These are phyloP conservation scores for Gopherus evgoodei DNA, from an alignment of 2,113 vertebrate genomes.

Conservation along the genomic window DNA sequence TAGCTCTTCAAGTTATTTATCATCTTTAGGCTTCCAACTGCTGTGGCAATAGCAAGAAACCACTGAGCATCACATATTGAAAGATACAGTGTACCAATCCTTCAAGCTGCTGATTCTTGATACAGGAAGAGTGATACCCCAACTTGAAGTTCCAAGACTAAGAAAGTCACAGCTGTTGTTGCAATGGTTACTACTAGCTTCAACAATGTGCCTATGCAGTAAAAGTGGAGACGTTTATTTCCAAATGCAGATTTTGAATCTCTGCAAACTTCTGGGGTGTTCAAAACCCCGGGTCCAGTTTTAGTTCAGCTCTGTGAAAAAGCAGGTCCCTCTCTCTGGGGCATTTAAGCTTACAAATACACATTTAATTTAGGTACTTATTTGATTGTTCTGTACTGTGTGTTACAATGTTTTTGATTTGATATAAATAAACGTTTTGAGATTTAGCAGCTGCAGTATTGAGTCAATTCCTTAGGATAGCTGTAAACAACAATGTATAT, in stretches of 20 bases:
- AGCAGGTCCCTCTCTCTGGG: neutral
- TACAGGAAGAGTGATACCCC: neutral
- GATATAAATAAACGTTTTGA: neutral
- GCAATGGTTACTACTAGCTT: slow-evolving; percentile 39
- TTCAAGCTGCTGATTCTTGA: neutral
- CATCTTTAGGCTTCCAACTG: slow-evolving; percentile 24
- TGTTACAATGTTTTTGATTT: neutral
- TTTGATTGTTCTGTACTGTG: neutral
- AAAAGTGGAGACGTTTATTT: slow-evolving; percentile 25
- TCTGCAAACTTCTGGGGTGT: neutral
- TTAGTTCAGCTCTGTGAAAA: neutral
- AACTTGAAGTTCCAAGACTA: slow-evolving; percentile 30
- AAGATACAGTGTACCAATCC: neutral
- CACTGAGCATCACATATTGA: accelerated
- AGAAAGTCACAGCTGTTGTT: slow-evolving; percentile 28
- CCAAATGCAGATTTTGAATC: slow-evolving; percentile 32
- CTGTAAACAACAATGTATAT: neutral
- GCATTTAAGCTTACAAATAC: neutral
- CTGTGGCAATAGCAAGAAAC: neutral
- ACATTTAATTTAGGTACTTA: neutral
- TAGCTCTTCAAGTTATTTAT: neutral
- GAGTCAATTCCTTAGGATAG: neutral
- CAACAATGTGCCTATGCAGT: slow-evolving; percentile 28
- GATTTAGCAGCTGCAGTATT: neutral
- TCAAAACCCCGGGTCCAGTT: slow-evolving; percentile 15